Evolutionary conservation across 2,797 vertebrate species (phyloP).

Genomic region (Sphenodon punctatus): DNA sequence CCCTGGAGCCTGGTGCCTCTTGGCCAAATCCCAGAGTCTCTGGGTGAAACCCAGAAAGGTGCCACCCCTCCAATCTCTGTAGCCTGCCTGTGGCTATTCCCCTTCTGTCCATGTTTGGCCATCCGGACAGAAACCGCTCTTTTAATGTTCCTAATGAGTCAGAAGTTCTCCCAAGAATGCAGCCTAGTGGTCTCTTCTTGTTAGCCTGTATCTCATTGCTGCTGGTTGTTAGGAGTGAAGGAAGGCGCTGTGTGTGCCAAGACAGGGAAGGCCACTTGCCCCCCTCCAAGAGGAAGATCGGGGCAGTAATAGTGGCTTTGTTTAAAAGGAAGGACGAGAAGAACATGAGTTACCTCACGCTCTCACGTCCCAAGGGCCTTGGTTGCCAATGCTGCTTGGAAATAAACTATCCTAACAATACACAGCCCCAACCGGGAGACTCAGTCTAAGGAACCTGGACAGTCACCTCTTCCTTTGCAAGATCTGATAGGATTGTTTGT

Average conservation of each 20-base stretch:
- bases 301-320: conserved; percentile 54
- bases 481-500: conserved; percentile 35
- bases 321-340: conserved; percentile 56
- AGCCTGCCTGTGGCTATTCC: background rate
- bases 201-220: accelerated
- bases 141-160: background rate
- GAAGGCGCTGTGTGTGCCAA: accelerated
- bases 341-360: conserved; percentile 51
- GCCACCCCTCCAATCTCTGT: accelerated
- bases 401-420: conserved; percentile 63
- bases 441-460: background rate
- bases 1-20: no score
- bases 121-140: accelerated
- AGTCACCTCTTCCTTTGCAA: background rate
- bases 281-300: conserved; percentile 29
- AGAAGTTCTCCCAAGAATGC: conserved; percentile 11
- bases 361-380: background rate
- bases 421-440: background rate
- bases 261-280: background rate
- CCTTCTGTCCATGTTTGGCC: background rate
- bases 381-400: conserved; percentile 47
- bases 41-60: no score
- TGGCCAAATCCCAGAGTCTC: no score
- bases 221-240: background rate
- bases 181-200: background rate